Percentiles rank a stretch among this genome's conserved stretches.
Evolutionary conservation across 2,797 vertebrate species (phyloP).

Genomic region (Rhinogobio ventralis): DNA sequence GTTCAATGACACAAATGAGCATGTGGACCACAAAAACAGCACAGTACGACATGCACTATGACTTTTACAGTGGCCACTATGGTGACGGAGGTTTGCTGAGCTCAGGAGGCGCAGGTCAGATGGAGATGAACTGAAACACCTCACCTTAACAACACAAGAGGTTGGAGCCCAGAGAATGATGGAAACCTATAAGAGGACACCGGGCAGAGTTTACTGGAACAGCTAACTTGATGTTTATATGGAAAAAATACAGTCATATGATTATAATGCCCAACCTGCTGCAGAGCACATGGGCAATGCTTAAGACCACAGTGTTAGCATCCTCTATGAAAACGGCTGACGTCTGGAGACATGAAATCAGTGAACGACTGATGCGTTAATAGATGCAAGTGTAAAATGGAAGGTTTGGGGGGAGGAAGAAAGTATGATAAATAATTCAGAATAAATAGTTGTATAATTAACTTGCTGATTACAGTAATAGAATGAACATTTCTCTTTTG

Average conservation of each 20-base stretch:
- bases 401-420: background rate
- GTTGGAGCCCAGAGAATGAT: slow-evolving; percentile 33
- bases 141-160: slow-evolving; percentile 21
- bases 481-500: background rate
- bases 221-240: slow-evolving; percentile 39
- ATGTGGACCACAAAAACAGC: slow-evolving; percentile 50
- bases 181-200: slow-evolving; percentile 34
- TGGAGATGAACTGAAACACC: slow-evolving; percentile 20
- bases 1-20: slow-evolving; percentile 62
- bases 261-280: slow-evolving; percentile 41
- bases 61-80: slow-evolving; percentile 30
- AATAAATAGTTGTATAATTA: background rate
- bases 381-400: background rate
- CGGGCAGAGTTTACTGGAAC: slow-evolving; percentile 43
- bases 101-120: slow-evolving; percentile 25
- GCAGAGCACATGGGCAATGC: slow-evolving; percentile 38
- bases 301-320: slow-evolving; percentile 25
- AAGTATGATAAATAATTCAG: background rate
- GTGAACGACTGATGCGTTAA: background rate
- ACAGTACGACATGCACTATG: slow-evolving; percentile 11
- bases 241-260: slow-evolving; percentile 49
- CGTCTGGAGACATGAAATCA: background rate
- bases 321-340: slow-evolving; percentile 25
- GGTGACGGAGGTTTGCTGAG: slow-evolving; percentile 16
- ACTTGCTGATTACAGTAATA: background rate